Base-by-base conservation (phyloP, 2,888 invertebrate genomes). In the Nymphalis polychloros region DNA sequence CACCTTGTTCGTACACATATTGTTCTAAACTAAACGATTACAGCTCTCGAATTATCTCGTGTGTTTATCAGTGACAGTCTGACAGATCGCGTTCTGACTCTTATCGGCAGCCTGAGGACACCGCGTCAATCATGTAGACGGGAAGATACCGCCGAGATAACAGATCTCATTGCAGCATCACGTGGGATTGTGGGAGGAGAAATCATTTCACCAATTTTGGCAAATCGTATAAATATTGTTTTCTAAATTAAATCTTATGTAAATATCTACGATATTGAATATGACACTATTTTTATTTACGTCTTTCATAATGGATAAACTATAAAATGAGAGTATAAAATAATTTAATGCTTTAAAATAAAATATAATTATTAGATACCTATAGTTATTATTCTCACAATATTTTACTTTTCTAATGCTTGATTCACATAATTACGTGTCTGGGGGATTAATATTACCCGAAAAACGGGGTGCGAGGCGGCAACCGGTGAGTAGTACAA, bases 61-160 rank as follows among this genome's bases (percentile, higher is more conserved):
- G 55, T 19, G 4, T 16, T 66, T 90, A 90, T 90, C 90, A 77
- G 74, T 86, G 88, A 89, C 87, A 88, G 86, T 88, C 89, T 86
- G 88, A 89, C 87, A 88, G 86, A 88, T 89, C 85, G 81, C 80
- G 80, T 81, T 82, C 80, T 84, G 81, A 82, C 79, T 78, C 68
- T 79, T 82, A 79, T 82, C 79, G 79, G 75, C 70, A 13, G 50
- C 86, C 85, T 88, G 75, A 74, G 77, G 86, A 85, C 85, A 86
- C 84, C 87, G 87, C 83, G 90, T 88, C 91, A 90, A 85, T 89
- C 90, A 86, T 78, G 68, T 73, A 69, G 79, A 78, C 79, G 75
- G 76, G 76, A 4, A 69, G 68, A 74, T 78, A 79, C 76, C 75
- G 76, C 70, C 61, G 74, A 67, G 80, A 79, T 78, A 78, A 69